Evolutionary conservation across 2,113 vertebrate species (phyloP).

Genomic region (Dipodomys ordii): DNA sequence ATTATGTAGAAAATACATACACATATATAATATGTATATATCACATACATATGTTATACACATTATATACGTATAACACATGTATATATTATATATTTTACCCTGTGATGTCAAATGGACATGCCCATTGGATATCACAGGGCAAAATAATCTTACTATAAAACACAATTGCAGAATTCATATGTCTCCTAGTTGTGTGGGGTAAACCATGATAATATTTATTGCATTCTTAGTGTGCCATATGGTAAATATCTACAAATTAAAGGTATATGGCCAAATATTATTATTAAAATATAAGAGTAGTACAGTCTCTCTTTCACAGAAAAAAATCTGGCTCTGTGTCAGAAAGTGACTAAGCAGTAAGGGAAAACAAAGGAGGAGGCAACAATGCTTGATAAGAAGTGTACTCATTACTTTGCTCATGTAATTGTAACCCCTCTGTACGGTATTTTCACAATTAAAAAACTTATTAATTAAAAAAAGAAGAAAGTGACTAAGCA

Average conservation of each 20-base stretch:
- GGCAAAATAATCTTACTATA: background rate
- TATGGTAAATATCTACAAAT: background rate
- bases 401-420: too few relatives aligned
- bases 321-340: conserved; percentile 43
- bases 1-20: background rate
- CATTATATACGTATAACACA: too few relatives aligned
- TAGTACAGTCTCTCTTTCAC: conserved; percentile 37
- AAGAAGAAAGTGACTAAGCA: background rate
- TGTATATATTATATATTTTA: too few relatives aligned
- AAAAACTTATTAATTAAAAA: too few relatives aligned
- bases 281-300: conserved; percentile 20
- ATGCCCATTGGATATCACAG: background rate
- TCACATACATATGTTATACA: too few relatives aligned
- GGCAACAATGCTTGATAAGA: too few relatives aligned
- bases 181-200: background rate
- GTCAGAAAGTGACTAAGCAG: background rate
- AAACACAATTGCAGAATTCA: conserved; percentile 7
- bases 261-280: background rate
- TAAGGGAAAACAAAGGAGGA: too few relatives aligned
- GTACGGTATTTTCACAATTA: too few relatives aligned
- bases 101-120: too few relatives aligned
- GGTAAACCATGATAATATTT: background rate
- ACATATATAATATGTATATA: too few relatives aligned
- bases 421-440: too few relatives aligned
- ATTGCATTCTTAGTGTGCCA: background rate